A percentile compares a stretch with the other conserved stretches of the same genome.
Evolutionary conservation across 2,888 invertebrate species (phyloP).

Genomic region (Dicyrtomina minuta): DNA sequence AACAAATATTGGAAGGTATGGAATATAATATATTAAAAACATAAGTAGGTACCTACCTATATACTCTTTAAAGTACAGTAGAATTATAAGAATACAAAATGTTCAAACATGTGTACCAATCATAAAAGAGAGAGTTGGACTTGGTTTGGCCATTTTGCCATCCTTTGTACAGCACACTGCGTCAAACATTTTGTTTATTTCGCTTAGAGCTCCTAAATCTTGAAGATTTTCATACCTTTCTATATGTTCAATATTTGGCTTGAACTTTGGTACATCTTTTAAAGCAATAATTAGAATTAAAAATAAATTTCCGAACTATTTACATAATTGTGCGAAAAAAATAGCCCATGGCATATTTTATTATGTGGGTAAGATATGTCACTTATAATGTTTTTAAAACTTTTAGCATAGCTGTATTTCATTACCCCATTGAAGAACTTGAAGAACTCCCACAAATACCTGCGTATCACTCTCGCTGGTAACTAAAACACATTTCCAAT

Average conservation of each 20-base stretch:
- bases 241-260: conserved; percentile 7
- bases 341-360: background rate
- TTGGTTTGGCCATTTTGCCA: background rate
- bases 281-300: background rate
- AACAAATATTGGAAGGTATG: background rate
- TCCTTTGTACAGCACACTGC: too few relatives aligned
- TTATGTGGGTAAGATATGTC: background rate
- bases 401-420: too few relatives aligned
- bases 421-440: conserved; percentile 5
- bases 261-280: conserved; percentile 3
- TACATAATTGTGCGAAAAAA: background rate
- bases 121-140: conserved; percentile 1
- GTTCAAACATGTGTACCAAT: background rate
- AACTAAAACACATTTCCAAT: conserved; percentile 25
- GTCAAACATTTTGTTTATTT: conserved; percentile 6
- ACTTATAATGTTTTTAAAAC: too few relatives aligned
- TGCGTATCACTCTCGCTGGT: background rate
- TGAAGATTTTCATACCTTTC: background rate
- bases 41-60: background rate
- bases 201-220: background rate
- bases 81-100: background rate
- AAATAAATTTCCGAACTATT: background rate
- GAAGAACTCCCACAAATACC: background rate
- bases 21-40: background rate
- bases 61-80: background rate